Conservation (phyloP, 2,797 vertebrate genomes). For the Brachyrhaphis roseni region DNA sequence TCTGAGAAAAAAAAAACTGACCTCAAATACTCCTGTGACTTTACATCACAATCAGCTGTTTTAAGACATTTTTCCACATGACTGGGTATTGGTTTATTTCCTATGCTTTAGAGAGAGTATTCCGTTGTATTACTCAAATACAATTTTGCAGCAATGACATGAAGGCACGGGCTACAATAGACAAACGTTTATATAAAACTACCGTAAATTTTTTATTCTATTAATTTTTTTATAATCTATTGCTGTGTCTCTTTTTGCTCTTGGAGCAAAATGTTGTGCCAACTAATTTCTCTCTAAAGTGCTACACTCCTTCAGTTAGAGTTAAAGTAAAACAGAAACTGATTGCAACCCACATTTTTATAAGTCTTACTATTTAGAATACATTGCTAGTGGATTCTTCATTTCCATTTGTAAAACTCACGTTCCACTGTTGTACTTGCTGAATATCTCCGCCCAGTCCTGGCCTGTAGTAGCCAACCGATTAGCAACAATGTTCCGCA, state of each 20-base stretch:
- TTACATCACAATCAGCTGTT: neutral
- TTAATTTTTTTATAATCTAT: neutral
- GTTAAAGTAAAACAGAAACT: neutral
- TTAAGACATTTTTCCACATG: neutral
- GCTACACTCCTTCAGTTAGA: neutral
- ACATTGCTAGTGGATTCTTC: too few species aligned
- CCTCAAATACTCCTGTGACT: slow-evolving; percentile 37
- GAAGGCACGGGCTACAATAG: neutral
- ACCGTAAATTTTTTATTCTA: too few species aligned
- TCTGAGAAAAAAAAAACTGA: slow-evolving; percentile 4
- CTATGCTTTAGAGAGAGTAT: neutral
- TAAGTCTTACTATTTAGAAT: neutral
- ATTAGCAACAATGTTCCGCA: slow-evolving; percentile 92
- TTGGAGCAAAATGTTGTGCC: neutral
- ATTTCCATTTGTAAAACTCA: slow-evolving; percentile 70
- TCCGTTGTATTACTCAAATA: neutral
- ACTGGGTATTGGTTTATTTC: neutral
- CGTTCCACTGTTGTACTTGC: slow-evolving; percentile 93
- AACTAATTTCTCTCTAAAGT: neutral
- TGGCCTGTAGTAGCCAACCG: slow-evolving; percentile 83
- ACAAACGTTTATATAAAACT: neutral
- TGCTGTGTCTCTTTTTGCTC: neutral
- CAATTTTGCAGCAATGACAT: neutral
- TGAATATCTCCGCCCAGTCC: slow-evolving; percentile 86
- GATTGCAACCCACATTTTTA: neutral